phyloP scores from a whole-genome alignment of 2,113 vertebrate genomes.

The Tonatia bakeri region DNA sequence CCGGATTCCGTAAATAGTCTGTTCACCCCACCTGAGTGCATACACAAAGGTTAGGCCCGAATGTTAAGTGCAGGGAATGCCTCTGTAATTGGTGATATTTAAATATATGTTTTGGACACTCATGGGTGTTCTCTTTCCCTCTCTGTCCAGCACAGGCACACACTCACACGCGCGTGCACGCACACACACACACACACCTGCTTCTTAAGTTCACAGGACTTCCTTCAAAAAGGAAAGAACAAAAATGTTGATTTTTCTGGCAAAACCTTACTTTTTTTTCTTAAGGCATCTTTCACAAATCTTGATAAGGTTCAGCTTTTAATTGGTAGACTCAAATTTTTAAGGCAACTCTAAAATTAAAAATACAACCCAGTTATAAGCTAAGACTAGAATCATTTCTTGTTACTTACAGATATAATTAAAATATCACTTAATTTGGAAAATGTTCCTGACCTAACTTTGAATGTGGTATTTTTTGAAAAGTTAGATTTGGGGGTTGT shows the following conservation, averaged over 20 bases:
- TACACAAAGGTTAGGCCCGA: not conserved
- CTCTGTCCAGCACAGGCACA: not conserved
- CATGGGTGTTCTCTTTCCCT: constrained; percentile 27
- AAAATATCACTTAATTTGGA: constrained; percentile 4
- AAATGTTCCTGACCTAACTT: not conserved
- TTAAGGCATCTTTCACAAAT: not conserved
- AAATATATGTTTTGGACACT: constrained; percentile 57
- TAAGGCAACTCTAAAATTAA: constrained; percentile 8
- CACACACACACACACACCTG: not conserved
- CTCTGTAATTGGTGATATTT: constrained; percentile 68
- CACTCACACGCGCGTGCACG: not conserved
- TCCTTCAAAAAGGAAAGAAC: not conserved
- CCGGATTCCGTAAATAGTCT: constrained; percentile 52
- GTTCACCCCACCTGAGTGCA: constrained; percentile 35
- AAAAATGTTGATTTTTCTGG: not conserved
- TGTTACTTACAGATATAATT: not conserved
- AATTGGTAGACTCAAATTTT: not conserved
- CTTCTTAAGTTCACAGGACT: not conserved
- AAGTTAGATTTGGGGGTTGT: not conserved
- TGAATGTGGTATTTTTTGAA: not conserved
- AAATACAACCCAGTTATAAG: not conserved
- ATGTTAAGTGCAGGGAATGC: constrained; percentile 56
- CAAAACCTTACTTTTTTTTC: not conserved
- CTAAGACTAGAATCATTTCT: not conserved
- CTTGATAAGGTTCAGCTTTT: not conserved